A percentile compares a stretch with the other conserved stretches of the same genome.
phyloP scores from a whole-genome alignment of 2,113 vertebrate genomes.

The Gadus chalcogrammus region DNA sequence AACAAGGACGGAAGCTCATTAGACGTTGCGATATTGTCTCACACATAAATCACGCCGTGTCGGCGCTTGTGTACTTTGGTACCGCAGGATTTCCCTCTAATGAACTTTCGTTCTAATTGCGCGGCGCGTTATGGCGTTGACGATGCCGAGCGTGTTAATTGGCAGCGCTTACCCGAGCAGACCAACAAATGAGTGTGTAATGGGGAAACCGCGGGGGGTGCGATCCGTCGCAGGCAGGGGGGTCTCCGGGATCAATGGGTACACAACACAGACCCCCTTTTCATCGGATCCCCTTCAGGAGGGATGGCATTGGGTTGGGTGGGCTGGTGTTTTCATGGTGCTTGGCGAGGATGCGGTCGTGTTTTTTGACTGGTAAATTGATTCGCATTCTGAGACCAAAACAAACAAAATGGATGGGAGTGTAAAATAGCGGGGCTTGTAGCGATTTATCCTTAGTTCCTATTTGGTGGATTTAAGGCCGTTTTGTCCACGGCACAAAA shows the following conservation, averaged over 20 bases:
- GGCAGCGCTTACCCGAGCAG: conserved; percentile 54
- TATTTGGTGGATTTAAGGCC: neutral
- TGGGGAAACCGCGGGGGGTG: conserved; percentile 51
- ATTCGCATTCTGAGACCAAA: neutral
- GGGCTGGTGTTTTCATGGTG: neutral
- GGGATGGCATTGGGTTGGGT: conserved; percentile 8
- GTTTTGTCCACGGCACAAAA: too few relatives aligned
- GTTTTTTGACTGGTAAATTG: neutral
- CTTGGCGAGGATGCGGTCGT: neutral
- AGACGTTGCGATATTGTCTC: too few relatives aligned
- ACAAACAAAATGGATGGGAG: neutral
- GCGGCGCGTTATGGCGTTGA: conserved; percentile 49
- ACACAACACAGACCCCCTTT: conserved; percentile 19
- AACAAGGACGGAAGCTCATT: too few relatives aligned
- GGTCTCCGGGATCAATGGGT: conserved; percentile 34
- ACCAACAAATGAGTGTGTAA: conserved; percentile 58
- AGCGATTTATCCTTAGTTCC: neutral
- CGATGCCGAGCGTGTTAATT: conserved; percentile 52
- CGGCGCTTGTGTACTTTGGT: neutral
- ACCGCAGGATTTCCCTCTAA: conserved; percentile 28
- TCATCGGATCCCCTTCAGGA: conserved; percentile 35
- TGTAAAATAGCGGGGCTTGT: neutral
- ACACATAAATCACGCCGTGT: neutral
- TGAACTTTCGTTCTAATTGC: conserved; percentile 51
- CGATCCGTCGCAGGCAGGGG: conserved; percentile 46